These are phyloP conservation scores for Acanthococcus lagerstroemiae DNA, from an alignment of 2,888 invertebrate genomes.

Conservation along the genomic window DNA sequence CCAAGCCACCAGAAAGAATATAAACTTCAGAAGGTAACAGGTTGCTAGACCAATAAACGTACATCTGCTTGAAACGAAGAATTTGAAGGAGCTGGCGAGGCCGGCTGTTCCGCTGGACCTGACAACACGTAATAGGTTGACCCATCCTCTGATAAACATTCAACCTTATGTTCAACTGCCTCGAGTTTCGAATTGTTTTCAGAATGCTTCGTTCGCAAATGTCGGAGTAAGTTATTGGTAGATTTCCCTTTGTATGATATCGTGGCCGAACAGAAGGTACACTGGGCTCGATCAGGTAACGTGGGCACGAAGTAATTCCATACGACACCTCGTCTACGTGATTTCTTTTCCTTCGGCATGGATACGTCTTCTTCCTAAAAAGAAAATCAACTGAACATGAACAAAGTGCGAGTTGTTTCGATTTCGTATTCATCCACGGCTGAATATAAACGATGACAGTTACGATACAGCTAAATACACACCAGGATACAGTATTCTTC, in stretches of 20 bases:
- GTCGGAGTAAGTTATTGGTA: slow-evolving; percentile 21
- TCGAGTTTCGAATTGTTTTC: neutral
- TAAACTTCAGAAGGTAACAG: neutral
- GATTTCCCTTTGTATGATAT: slow-evolving; percentile 28
- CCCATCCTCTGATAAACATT: slow-evolving; percentile 15
- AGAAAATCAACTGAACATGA: too few relatives aligned
- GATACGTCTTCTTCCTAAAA: neutral
- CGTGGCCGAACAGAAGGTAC: slow-evolving; percentile 14
- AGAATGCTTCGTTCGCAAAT: slow-evolving; percentile 20
- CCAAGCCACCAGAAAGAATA: neutral
- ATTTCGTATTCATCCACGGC: too few relatives aligned
- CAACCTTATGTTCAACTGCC: slow-evolving; percentile 4
- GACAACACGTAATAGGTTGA: slow-evolving; percentile 23
- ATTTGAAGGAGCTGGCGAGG: neutral
- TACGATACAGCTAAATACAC: neutral
- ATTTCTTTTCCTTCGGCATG: slow-evolving; percentile 13
- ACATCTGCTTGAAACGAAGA: slow-evolving; percentile 1
- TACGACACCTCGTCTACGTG: slow-evolving; percentile 9
- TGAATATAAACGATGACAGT: too few relatives aligned
- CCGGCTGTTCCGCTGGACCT: neutral
- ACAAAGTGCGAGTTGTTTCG: too few relatives aligned
- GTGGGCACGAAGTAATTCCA: slow-evolving; percentile 22
- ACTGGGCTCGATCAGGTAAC: slow-evolving; percentile 21
- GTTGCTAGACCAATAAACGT: neutral
- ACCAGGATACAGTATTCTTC: neutral